A percentile compares a stretch with the other conserved stretches of the same genome.
Evolutionary conservation across 2,113 vertebrate genomes (phyloP).

Genomic region (Periophthalmus modestus): DNA sequence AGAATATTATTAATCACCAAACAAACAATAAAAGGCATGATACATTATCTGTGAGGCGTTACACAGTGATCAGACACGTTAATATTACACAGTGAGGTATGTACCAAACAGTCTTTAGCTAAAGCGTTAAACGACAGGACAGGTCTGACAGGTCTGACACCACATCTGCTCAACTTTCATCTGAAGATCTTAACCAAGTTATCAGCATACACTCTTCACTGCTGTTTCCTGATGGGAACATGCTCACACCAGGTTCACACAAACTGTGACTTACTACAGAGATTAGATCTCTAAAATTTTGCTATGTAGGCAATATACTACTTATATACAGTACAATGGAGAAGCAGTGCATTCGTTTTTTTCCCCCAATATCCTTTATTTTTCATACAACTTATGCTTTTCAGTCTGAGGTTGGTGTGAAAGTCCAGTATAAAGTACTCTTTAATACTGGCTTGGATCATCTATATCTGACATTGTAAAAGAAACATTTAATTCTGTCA

Average conservation of each 20-base stretch:
- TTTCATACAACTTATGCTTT: no score
- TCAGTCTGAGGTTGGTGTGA: no score
- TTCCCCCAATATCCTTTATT: no score
- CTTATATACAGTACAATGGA: no score
- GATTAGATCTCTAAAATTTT: background rate
- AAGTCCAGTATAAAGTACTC: no score
- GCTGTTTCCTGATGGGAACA: background rate
- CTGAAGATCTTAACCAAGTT: background rate
- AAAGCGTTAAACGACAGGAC: constrained; percentile 8
- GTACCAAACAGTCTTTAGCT: background rate
- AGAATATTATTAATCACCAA: no score
- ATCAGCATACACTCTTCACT: background rate
- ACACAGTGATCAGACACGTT: no score
- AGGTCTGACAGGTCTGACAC: constrained; percentile 43
- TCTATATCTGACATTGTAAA: no score
- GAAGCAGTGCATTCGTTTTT: no score
- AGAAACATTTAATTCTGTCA: no score
- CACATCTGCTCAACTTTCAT: background rate
- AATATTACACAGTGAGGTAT: constrained; percentile 30
- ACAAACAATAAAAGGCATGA: background rate
- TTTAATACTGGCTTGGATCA: no score
- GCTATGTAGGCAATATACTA: no score
- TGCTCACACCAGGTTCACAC: background rate
- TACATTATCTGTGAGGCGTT: background rate
- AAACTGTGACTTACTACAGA: background rate